Percentiles rank a stretch among this genome's conserved stretches.
These are phyloP conservation scores for Macaria notata DNA, from an alignment of 2,888 invertebrate genomes.

Conservation along the genomic window DNA sequence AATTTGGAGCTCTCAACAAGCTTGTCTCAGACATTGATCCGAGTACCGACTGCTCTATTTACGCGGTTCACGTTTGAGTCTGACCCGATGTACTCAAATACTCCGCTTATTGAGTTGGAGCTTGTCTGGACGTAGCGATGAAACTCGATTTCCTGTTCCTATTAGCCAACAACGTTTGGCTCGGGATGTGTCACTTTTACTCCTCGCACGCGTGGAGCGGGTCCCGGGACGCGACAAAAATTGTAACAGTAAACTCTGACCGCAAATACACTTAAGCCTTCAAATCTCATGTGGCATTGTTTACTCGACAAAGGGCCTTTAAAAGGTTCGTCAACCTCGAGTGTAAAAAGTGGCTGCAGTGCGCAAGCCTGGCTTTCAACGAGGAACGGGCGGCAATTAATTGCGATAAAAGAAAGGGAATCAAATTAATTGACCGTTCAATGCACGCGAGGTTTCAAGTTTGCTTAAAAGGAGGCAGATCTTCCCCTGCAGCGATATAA, in stretches of 20 bases:
- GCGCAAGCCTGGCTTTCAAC: conserved; percentile 36
- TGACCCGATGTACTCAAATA: conserved; percentile 52
- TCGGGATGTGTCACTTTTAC: conserved; percentile 35
- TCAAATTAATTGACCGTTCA: conserved; percentile 57
- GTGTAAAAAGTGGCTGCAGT: conserved; percentile 50
- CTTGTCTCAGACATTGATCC: conserved; percentile 50
- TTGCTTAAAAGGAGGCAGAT: conserved; percentile 73
- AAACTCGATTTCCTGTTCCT: conserved; percentile 61
- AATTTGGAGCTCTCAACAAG: conserved; percentile 53
- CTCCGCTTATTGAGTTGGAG: conserved; percentile 47
- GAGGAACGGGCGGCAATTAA: conserved; percentile 47
- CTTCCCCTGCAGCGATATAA: conserved; percentile 68
- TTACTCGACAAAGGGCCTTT: conserved; percentile 59
- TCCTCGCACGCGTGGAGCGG: conserved; percentile 28
- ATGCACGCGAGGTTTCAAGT: conserved; percentile 66
- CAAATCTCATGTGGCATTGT: conserved; percentile 53
- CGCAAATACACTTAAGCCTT: conserved; percentile 49
- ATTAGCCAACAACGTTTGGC: conserved; percentile 37
- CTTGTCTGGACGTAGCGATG: conserved; percentile 43
- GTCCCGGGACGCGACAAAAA: conserved; percentile 28
- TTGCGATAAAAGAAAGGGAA: conserved; percentile 48
- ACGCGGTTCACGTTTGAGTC: conserved; percentile 58
- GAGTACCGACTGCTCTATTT: conserved; percentile 61
- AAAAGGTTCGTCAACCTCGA: conserved; percentile 61
- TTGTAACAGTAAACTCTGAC: conserved; percentile 48